Percentiles rank a stretch among this genome's conserved stretches.
These are phyloP conservation scores for Sycobia sp. DNA, from an alignment of 1,140 invertebrate genomes.

Conservation along the genomic window DNA sequence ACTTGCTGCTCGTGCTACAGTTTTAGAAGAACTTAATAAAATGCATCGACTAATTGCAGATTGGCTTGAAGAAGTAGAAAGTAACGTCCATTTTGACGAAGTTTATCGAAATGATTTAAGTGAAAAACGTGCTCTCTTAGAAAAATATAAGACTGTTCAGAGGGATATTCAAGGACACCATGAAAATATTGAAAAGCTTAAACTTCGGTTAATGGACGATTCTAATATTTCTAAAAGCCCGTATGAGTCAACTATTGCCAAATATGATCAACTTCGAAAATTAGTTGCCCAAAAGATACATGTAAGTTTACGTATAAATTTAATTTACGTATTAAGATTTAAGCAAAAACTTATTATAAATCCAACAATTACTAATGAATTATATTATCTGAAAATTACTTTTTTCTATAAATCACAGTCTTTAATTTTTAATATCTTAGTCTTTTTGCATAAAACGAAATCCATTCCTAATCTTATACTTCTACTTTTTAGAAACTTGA, in stretches of 20 bases:
- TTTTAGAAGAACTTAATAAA: constrained; percentile 86
- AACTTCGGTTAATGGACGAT: constrained; percentile 70
- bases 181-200: constrained; percentile 76
- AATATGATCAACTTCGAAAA: constrained; percentile 73
- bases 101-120: constrained; percentile 81
- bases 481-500: constrained; percentile 67
- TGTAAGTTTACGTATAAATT: constrained; percentile 52
- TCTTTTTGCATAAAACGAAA: no score
- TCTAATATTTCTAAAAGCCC: constrained; percentile 69
- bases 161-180: constrained; percentile 78
- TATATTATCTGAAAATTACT: no score
- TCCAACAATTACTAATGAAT: neutral
- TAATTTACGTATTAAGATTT: neutral
- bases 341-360: no score
- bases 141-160: constrained; percentile 80
- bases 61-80: constrained; percentile 85
- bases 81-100: constrained; percentile 77
- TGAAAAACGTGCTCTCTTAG: constrained; percentile 85
- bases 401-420: constrained; percentile 12
- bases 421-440: no score
- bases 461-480: no score
- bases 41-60: constrained; percentile 77
- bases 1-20: constrained; percentile 70
- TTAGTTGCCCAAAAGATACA: constrained; percentile 69
- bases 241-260: constrained; percentile 71